Conservation (phyloP, 2,797 vertebrate genomes). For the Coracias cyanogaster region DNA sequence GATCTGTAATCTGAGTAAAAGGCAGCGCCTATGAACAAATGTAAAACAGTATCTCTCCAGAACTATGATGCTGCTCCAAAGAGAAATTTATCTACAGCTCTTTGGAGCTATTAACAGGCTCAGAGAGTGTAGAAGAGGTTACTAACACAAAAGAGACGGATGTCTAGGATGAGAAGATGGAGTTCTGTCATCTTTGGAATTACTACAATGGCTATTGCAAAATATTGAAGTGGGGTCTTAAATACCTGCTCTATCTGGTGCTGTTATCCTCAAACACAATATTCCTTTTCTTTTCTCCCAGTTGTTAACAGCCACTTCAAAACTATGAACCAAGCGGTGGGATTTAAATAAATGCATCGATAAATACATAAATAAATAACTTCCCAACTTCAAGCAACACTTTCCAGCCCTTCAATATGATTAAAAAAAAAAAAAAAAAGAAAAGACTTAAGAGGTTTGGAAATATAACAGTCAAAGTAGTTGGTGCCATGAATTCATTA, state of each 20-base stretch:
- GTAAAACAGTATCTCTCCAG: not conserved
- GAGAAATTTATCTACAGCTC: not conserved
- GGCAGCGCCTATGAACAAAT: not conserved
- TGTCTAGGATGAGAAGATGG: not conserved
- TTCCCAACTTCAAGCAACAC: not conserved
- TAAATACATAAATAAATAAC: not conserved
- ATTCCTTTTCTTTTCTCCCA: not conserved
- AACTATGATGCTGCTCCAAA: not conserved
- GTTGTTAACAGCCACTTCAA: not conserved
- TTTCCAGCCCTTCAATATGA: not conserved
- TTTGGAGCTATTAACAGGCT: not conserved
- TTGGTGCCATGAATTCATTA: not conserved
- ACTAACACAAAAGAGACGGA: not conserved
- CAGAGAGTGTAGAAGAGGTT: not conserved
- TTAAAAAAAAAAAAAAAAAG: not conserved
- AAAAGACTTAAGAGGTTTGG: not conserved
- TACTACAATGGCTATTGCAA: not conserved
- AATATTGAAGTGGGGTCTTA: not conserved
- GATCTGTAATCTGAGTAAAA: not conserved
- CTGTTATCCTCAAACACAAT: not conserved
- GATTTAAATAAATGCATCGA: not conserved
- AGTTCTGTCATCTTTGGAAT: not conserved
- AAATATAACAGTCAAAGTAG: not conserved
- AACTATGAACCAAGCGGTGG: not conserved
- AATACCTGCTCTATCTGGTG: not conserved